Conservation (phyloP, 2,888 invertebrate species). For the Adelognathus sp. region DNA sequence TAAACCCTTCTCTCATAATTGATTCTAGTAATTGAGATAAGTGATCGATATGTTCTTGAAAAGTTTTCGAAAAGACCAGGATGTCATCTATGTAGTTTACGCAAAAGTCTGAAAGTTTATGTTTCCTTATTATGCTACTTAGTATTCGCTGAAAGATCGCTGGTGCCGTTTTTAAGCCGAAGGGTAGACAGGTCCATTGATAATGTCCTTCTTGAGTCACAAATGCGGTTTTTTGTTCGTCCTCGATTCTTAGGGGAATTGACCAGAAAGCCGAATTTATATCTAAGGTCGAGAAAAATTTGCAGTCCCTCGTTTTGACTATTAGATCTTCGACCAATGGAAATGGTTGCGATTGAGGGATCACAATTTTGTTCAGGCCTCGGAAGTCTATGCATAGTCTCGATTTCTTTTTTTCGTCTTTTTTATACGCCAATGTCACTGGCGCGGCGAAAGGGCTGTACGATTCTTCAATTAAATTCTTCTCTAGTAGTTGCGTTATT, state of each 20-base stretch:
- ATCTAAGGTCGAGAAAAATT: slow-evolving; percentile 28
- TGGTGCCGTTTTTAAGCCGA: slow-evolving; percentile 28
- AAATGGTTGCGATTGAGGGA: slow-evolving; percentile 32
- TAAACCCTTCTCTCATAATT: slow-evolving; percentile 32
- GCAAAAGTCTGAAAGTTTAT: slow-evolving; percentile 5
- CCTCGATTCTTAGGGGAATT: slow-evolving; percentile 34
- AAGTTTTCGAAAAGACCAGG: slow-evolving; percentile 21
- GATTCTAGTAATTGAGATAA: slow-evolving; percentile 24
- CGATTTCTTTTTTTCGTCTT: slow-evolving; percentile 35
- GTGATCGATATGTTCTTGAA: slow-evolving; percentile 18
- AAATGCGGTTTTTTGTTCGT: slow-evolving; percentile 32
- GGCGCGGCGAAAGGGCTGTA: slow-evolving; percentile 48
- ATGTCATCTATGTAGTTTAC: slow-evolving; percentile 44
- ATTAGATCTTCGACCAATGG: slow-evolving; percentile 40
- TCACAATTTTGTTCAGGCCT: slow-evolving; percentile 35
- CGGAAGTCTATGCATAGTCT: slow-evolving; percentile 39
- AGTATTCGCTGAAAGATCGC: slow-evolving; percentile 40
- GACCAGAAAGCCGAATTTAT: slow-evolving; percentile 41
- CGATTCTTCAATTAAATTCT: slow-evolving; percentile 30
- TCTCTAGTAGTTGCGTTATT: slow-evolving; percentile 34
- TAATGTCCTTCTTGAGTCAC: slow-evolving; percentile 18
- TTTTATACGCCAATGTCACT: slow-evolving; percentile 45
- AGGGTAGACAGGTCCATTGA: slow-evolving; percentile 24
- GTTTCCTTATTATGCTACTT: slow-evolving; percentile 34
- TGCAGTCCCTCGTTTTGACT: slow-evolving; percentile 32